These are phyloP conservation scores for Anableps anableps DNA, from an alignment of 2,797 vertebrate genomes.

Conservation along the genomic window DNA sequence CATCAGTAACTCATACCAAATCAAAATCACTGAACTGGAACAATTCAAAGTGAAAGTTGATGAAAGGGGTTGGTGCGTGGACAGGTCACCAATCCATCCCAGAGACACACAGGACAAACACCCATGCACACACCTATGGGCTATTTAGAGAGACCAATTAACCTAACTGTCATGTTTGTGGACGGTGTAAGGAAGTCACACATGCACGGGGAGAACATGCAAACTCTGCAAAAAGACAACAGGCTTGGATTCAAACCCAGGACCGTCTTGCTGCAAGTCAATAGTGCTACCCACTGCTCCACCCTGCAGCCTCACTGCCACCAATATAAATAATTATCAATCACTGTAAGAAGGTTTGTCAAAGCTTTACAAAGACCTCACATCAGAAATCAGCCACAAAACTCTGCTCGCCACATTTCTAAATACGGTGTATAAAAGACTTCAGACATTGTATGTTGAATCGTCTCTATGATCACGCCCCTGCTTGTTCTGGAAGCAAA, in stretches of 20 bases:
- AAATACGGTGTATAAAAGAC: not conserved
- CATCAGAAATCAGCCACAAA: not conserved
- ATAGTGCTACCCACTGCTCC: not conserved
- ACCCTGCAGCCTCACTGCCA: not conserved
- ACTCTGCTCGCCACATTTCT: not conserved
- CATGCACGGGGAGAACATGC: not conserved
- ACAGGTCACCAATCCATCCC: too few species aligned
- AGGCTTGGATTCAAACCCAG: not conserved
- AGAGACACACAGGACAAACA: too few species aligned
- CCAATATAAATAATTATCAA: not conserved
- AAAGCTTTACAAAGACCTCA: not conserved
- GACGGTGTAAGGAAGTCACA: too few species aligned
- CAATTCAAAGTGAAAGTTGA: not conserved
- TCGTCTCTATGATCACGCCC: not conserved
- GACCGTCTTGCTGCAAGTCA: not conserved
- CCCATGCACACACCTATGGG: too few species aligned
- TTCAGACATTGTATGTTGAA: not conserved
- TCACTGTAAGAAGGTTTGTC: not conserved
- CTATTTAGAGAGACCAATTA: too few species aligned
- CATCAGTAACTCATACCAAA: conserved; percentile 46
- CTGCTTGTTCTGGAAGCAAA: not conserved
- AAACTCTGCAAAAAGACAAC: not conserved
- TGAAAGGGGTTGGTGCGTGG: too few species aligned
- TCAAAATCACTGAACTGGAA: conserved; percentile 27
- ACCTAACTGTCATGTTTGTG: too few species aligned